Evolutionary conservation across 2,113 vertebrate genomes (phyloP).

Genomic region (Alethe diademata): DNA sequence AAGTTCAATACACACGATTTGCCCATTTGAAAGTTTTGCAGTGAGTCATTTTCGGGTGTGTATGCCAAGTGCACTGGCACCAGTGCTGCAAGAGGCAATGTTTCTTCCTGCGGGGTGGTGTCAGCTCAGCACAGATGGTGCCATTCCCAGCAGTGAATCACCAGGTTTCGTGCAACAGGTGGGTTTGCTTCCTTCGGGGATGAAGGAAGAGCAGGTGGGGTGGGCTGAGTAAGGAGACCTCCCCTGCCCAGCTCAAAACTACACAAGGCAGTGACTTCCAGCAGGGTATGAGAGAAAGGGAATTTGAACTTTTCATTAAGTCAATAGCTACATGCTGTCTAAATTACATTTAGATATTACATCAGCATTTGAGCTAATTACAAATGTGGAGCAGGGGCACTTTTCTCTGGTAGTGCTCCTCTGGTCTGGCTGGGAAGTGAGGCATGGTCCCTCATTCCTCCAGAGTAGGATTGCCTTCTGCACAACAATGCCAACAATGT

Average conservation of each 20-base stretch:
- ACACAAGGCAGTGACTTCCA: neutral
- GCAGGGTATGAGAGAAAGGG: neutral
- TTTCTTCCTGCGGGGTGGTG: neutral
- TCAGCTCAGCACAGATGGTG: neutral
- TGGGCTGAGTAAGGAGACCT: neutral
- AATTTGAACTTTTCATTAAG: neutral
- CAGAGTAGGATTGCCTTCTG: neutral
- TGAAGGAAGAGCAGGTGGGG: neutral
- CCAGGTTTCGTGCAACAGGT: fast-evolving
- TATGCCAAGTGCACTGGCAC: fast-evolving
- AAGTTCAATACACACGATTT: neutral
- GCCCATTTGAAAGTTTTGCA: neutral
- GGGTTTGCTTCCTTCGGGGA: neutral
- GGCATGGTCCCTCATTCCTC: neutral
- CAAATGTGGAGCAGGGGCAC: neutral
- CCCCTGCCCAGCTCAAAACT: neutral
- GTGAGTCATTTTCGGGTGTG: neutral
- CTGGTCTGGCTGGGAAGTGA: neutral
- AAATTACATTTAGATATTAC: neutral
- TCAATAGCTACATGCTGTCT: neutral
- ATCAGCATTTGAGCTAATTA: neutral
- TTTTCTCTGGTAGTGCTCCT: neutral
- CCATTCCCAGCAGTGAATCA: neutral
- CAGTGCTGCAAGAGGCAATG: neutral
- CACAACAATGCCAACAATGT: neutral